Percentiles rank a stretch among this genome's conserved stretches.
These are phyloP conservation scores for Trachelus stipa DNA, from an alignment of 2,888 invertebrate genomes.

Conservation along the genomic window DNA sequence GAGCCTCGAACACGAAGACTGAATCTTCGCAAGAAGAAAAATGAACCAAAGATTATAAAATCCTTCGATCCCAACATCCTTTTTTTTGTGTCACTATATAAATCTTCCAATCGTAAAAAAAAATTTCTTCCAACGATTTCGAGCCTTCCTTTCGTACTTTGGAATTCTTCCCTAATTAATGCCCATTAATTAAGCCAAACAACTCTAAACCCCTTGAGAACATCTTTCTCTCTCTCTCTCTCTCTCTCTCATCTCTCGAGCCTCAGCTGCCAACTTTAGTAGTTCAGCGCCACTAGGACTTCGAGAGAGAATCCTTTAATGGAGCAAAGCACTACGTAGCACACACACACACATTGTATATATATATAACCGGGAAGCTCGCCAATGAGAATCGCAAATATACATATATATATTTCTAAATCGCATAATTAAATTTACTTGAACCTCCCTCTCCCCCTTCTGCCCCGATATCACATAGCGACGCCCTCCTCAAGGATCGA, in stretches of 20 bases:
- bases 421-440: not conserved
- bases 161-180: not conserved
- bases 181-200: not conserved
- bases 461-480: not conserved
- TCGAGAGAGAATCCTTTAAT: not conserved
- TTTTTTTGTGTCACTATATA: not conserved
- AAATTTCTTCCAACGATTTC: not conserved
- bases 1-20: not conserved
- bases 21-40: too few relatives aligned
- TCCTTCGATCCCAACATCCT: not conserved
- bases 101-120: not conserved
- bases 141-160: not conserved
- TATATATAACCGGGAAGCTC: too few relatives aligned
- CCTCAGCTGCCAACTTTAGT: not conserved
- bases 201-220: not conserved
- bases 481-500: not conserved
- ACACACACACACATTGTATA: too few relatives aligned
- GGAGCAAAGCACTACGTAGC: not conserved
- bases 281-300: not conserved
- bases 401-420: not conserved
- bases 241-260: not conserved
- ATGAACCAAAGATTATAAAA: not conserved
- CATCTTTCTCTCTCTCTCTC: too few relatives aligned
- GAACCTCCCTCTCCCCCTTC: not conserved
- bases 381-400: not conserved